Evolutionary conservation across 2,888 invertebrate species (phyloP), one percentile per base, ranked within the genome.

Genomic region (Epistrophe grossulariae): DNA sequence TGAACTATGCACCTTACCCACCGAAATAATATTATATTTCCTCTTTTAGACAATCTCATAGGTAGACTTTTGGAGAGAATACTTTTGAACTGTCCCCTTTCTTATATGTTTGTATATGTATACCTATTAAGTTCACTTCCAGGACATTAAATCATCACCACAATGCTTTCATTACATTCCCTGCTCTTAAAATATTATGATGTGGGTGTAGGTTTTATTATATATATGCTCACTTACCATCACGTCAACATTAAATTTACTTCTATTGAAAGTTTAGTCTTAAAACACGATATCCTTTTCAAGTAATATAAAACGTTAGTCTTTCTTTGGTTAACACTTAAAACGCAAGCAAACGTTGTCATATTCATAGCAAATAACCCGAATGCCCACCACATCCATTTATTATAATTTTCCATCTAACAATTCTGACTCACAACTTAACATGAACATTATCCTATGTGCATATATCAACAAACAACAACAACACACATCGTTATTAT

Each of bases 351-450:
- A 64, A 62, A 52, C 57, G 70, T 62, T 31, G 45, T 74, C 73
- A 79, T 70, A 78, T 57, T 68, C 45, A 48, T 72, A 74, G 64
- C 31, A 59, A 76, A 60, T 74, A 81, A 77, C 70, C 71, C 55
- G 15, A 79, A 57, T 79, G 74, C 70, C 74, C 57, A 62, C 79
- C 76, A 38, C 72, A 84, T 24, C 64, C 66, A 77, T 74, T 79
- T 71, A 43, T 71, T 59, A 64, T 50, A 40, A 43, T 71, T 52
- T 71, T n/a, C 11, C n/a, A 2, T 38, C 59, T 15, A 64, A 52
- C 50, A 68, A 1, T 31, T 17, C 38, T 19, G 17, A 60, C 38
- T 38, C 38, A 35, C 38, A 24, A 24, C 24, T n/a, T n/a, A 24
- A 24, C 19, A 73, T 52, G 48, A 35, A 79, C 38, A 73, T 73